Evolutionary conservation across 2,113 vertebrate species (phyloP).

Genomic region (Siphamia tubifer): DNA sequence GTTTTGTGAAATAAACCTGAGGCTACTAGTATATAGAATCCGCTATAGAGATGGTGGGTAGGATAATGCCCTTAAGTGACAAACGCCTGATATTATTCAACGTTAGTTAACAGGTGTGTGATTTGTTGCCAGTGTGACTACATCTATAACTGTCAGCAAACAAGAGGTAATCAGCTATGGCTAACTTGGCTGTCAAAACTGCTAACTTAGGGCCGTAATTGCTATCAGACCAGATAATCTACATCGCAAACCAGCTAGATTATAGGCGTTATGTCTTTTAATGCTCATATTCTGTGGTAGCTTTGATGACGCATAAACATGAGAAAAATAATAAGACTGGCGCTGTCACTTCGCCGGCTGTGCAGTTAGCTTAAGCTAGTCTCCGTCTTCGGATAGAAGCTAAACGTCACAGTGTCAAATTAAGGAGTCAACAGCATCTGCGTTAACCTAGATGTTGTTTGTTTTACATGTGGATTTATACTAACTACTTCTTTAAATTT

Average conservation of each 20-base stretch:
- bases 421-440: background rate
- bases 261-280: background rate
- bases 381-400: background rate
- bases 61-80: no score
- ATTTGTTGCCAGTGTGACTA: constrained; percentile 27
- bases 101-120: background rate
- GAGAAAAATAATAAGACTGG: background rate
- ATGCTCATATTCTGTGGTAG: no score
- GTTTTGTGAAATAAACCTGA: background rate
- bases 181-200: constrained; percentile 44
- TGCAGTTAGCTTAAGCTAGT: constrained; percentile 32
- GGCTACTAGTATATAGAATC: no score
- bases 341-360: constrained; percentile 30
- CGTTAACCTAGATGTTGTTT: no score
- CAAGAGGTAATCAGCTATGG: constrained; percentile 23
- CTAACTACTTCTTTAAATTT: fast-evolving
- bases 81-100: no score
- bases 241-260: no score
- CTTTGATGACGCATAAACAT: background rate
- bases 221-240: background rate
- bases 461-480: no score
- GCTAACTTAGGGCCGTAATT: constrained; percentile 13
- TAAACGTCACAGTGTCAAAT: background rate
- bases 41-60: no score
- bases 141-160: constrained; percentile 7